Base-by-base conservation (phyloP, 2,113 vertebrate genomes). In the Lamprologus tigripictilis region DNA sequence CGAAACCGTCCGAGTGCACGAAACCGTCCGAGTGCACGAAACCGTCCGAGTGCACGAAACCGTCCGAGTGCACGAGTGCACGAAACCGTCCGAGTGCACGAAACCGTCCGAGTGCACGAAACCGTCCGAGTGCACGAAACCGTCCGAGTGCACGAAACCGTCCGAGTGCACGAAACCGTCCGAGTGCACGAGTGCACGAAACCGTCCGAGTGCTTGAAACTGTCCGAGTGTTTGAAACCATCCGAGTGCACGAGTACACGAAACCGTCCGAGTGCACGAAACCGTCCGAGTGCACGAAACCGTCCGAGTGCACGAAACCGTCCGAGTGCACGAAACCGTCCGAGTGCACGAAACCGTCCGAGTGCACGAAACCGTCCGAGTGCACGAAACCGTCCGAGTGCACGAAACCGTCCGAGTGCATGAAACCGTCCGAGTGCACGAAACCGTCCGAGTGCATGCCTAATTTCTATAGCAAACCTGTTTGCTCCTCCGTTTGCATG, bases 401-500 rank as follows among this genome's bases (percentile, higher is more conserved):
- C 79, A 86, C 13, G 5, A 40, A 40, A 2, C 35, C 1, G 37
- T 1, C 4, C 37, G 2, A 37, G 10, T 3, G 37, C 37, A 1
- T 0, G 4, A 40, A 40, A 1, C 40, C 0, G 3, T 6, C 6
- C 42, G 3, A 45, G 42, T 45, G 42, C 57, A 84, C 28, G 84
- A 84, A 89, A n/a, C 61, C 9, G 55, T 63, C 4, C 10, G 28
- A 51, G 80, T 54, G 85, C 66, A 85, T 2, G 87, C 82, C 89
- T 91, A n/a, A 80, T 89, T 81, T 89, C 82, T 85, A 57, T 14
- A 17, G 66, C 81, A 86, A 89, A 95, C 89, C 88, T 80, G 94
- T 90, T 90, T 93, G 92, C 88, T 93, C 92, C 90, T 88, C 89
- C 6, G 82, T 93, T 92, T 89, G 82, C 81, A 90, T 2, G 40